Conservation (phyloP, 2,888 invertebrate species). For the Cryptosula pallasiana region DNA sequence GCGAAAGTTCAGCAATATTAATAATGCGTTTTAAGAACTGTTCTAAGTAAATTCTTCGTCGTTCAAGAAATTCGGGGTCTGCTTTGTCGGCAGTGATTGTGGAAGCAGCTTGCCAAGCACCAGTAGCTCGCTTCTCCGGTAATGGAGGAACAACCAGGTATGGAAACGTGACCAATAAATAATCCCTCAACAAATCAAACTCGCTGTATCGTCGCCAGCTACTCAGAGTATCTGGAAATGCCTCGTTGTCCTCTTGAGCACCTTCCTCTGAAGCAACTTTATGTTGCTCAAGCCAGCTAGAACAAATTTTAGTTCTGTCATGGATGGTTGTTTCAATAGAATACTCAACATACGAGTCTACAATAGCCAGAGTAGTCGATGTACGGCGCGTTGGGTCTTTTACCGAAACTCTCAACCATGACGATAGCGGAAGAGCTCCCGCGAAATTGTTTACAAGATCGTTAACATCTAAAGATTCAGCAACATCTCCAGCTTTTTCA, state of each 20-base stretch:
- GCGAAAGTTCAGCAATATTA: conserved; percentile 68
- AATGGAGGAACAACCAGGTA: conserved; percentile 73
- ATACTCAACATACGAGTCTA: conserved; percentile 50
- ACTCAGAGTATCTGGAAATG: not conserved
- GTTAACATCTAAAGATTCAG: not conserved
- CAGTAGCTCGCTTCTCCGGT: conserved; percentile 66
- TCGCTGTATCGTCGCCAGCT: conserved; percentile 68
- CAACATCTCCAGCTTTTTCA: not conserved
- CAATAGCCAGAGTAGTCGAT: conserved; percentile 46
- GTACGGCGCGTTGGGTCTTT: conserved; percentile 50
- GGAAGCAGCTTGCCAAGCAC: conserved; percentile 68
- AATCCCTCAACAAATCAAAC: conserved; percentile 73
- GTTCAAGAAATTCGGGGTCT: conserved; percentile 77
- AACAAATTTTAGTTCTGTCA: not conserved
- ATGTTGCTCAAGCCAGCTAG: not conserved
- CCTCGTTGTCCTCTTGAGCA: not conserved
- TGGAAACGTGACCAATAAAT: conserved; percentile 73
- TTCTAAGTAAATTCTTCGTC: conserved; percentile 74
- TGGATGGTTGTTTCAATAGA: conserved; percentile 45
- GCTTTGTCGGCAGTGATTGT: conserved; percentile 64
- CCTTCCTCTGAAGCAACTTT: not conserved
- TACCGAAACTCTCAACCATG: conserved; percentile 51
- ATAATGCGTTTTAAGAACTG: conserved; percentile 72
- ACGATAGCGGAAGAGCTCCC: conserved; percentile 33
- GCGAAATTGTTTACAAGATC: not conserved